These are phyloP conservation scores for Damaliscus lunatus DNA, from an alignment of 2,113 vertebrate genomes.

Conservation along the genomic window DNA sequence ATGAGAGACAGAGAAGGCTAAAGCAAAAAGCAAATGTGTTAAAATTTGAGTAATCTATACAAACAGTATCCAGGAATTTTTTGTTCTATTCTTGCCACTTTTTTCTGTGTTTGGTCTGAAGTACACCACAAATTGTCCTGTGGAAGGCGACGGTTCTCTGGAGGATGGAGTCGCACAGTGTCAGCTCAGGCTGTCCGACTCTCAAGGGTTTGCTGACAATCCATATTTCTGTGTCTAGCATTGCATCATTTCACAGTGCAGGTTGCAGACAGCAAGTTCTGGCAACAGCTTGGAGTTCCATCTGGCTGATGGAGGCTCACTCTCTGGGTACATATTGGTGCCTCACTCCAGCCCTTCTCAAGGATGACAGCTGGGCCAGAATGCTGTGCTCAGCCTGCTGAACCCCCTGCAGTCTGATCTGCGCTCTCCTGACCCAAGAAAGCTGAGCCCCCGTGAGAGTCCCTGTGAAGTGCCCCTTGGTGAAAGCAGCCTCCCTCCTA, in stretches of 20 bases:
- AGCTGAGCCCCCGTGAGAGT: neutral
- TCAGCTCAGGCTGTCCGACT: neutral
- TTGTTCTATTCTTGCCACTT: neutral
- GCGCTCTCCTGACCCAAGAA: neutral
- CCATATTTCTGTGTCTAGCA: slow-evolving; percentile 1
- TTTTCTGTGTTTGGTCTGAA: neutral
- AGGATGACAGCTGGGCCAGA: slow-evolving; percentile 1
- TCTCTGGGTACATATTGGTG: neutral
- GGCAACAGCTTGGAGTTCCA: slow-evolving; percentile 45
- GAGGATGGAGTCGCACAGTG: accelerated
- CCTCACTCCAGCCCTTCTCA: neutral
- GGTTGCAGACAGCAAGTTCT: neutral
- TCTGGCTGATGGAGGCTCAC: slow-evolving; percentile 42
- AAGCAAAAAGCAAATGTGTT: neutral
- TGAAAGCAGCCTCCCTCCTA: neutral
- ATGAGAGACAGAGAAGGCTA: accelerated
- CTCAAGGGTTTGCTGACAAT: neutral
- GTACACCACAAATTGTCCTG: neutral
- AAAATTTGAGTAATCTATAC: neutral
- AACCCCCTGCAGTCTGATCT: neutral
- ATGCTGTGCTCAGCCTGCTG: neutral
- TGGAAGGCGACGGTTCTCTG: accelerated
- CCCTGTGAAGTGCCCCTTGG: neutral
- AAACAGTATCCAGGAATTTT: neutral
- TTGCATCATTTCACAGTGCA: neutral